Conservation (phyloP, 2,888 invertebrate genomes). For the Anoncus sp. region DNA sequence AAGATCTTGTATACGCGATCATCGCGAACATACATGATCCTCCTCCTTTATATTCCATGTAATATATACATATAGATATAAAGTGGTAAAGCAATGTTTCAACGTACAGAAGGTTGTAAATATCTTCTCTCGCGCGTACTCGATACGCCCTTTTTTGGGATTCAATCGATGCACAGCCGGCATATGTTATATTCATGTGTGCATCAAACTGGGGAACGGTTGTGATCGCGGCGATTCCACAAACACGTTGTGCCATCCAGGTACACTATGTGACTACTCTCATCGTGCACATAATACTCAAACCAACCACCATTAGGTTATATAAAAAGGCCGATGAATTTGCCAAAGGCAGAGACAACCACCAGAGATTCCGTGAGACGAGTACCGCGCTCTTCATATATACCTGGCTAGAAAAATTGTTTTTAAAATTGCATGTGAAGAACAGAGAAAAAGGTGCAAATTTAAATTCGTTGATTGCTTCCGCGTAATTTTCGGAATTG, state of each 20-base stretch:
- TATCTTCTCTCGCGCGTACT: not conserved
- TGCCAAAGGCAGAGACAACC: conserved; percentile 57
- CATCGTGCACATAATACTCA: not conserved
- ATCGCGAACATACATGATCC: conserved; percentile 16
- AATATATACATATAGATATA: not conserved
- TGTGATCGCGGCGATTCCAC: conserved; percentile 56
- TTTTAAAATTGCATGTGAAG: too few species aligned
- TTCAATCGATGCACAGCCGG: not conserved
- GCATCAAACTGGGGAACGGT: conserved; percentile 45
- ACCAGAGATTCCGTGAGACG: conserved; percentile 47
- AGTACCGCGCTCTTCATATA: conserved; percentile 48
- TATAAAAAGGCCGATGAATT: conserved; percentile 56
- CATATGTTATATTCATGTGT: not conserved
- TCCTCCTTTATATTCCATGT: conserved; percentile 8
- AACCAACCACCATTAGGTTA: conserved; percentile 47
- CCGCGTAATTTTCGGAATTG: too few species aligned
- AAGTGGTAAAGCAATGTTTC: not conserved
- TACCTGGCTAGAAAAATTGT: too few species aligned
- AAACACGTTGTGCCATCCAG: conserved; percentile 54
- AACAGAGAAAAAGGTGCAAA: too few species aligned
- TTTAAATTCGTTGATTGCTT: too few species aligned
- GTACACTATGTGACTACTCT: too few species aligned
- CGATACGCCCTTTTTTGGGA: conserved; percentile 12
- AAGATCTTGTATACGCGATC: conserved; percentile 22
- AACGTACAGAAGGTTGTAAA: not conserved